Percentiles rank a stretch among this genome's conserved stretches.
Evolutionary conservation across 2,113 vertebrate species (phyloP).

Genomic region (Charadrius vociferus): DNA sequence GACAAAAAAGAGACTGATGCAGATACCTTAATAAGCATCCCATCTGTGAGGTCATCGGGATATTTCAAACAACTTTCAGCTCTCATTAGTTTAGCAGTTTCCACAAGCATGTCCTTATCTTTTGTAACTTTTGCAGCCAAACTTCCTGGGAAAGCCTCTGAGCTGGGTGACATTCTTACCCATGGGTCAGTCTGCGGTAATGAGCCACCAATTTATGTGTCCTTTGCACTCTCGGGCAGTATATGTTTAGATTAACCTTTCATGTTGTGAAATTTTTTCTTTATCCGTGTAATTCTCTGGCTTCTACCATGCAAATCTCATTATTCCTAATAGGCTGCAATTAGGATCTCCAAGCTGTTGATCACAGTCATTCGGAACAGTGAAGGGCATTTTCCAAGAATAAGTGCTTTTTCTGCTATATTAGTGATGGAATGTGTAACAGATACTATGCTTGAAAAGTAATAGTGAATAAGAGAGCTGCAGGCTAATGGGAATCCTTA

Average conservation of each 20-base stretch:
- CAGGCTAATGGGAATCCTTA: constrained; percentile 9
- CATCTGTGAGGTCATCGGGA: constrained; percentile 87
- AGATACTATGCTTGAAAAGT: constrained; percentile 28
- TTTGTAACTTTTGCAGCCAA: constrained; percentile 82
- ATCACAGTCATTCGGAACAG: constrained; percentile 45
- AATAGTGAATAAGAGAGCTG: neutral
- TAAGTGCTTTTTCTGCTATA: constrained; percentile 53
- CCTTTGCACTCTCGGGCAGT: constrained; percentile 70
- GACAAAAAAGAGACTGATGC: constrained; percentile 82
- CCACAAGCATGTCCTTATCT: constrained; percentile 76
- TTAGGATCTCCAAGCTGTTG: constrained; percentile 79
- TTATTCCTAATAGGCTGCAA: constrained; percentile 85
- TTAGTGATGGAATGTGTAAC: constrained; percentile 52
- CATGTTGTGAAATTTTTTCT: constrained; percentile 72
- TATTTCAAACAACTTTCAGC: constrained; percentile 81
- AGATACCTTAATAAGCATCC: constrained; percentile 88
- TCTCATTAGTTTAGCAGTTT: constrained; percentile 89
- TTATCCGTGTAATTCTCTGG: constrained; percentile 70
- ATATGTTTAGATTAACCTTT: constrained; percentile 83
- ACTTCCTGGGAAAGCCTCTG: constrained; percentile 83
- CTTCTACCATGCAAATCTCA: constrained; percentile 81
- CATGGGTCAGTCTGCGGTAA: constrained; percentile 83
- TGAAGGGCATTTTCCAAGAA: constrained; percentile 39
- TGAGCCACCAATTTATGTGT: constrained; percentile 77
- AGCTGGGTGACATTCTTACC: constrained; percentile 80